Evolutionary conservation across 2,888 invertebrate genomes (phyloP).

Genomic region (Aphidoletes aphidimyza): DNA sequence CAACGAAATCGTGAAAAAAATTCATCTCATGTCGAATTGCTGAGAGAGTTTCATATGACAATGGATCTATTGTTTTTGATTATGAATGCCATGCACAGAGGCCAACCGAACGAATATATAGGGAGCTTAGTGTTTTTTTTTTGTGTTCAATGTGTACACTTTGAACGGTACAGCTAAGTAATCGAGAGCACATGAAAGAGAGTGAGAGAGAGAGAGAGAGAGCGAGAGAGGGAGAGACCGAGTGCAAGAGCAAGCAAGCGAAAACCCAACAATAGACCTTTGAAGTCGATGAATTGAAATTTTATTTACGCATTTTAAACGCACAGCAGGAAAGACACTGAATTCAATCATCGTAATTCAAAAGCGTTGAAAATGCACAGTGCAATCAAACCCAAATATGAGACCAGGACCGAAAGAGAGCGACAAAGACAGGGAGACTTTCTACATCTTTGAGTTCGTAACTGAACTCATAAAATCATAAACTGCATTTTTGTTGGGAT

Average conservation of each 20-base stretch:
- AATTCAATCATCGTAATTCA: slow-evolving; percentile 18
- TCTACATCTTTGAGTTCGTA: neutral
- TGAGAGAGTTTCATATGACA: neutral
- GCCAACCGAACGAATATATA: too few species aligned
- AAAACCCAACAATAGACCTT: too few species aligned
- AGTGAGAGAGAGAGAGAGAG: neutral
- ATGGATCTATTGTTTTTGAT: slow-evolving; percentile 17
- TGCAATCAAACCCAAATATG: neutral
- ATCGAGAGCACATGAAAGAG: neutral
- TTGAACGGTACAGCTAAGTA: neutral
- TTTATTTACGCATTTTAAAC: slow-evolving; percentile 32
- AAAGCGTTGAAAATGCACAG: slow-evolving; percentile 35
- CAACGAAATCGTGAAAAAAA: neutral
- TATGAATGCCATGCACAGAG: slow-evolving; percentile 3
- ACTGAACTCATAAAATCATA: neutral
- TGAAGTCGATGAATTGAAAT: neutral
- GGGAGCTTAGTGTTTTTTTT: too few species aligned
- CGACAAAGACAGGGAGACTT: too few species aligned
- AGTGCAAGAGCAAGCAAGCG: too few species aligned
- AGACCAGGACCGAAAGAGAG: too few species aligned
- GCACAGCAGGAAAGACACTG: slow-evolving; percentile 41
- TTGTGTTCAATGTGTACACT: neutral
- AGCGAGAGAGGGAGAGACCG: too few species aligned
- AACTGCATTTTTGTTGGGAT: neutral
- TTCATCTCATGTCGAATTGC: neutral